These are phyloP conservation scores for Ranitomeya imitator DNA, from an alignment of 2,113 vertebrate species.

Conservation along the genomic window DNA sequence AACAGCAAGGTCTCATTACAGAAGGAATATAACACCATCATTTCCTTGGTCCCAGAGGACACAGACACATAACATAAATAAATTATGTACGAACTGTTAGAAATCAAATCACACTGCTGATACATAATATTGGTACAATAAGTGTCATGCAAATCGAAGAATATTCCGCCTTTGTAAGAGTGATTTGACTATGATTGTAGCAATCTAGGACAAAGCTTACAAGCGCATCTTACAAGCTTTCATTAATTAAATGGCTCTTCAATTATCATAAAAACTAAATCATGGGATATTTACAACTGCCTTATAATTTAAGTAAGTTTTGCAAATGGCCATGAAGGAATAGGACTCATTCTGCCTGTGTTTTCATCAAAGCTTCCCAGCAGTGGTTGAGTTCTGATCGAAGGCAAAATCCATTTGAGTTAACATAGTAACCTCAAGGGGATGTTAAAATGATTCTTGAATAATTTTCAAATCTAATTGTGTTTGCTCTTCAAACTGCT, in stretches of 20 bases:
- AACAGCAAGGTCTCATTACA: constrained; percentile 58
- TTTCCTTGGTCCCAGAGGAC: constrained; percentile 35
- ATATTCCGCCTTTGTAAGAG: constrained; percentile 29
- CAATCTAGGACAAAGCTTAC: constrained; percentile 55
- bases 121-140: constrained; percentile 55
- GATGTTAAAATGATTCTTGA: constrained; percentile 68
- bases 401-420: constrained; percentile 65
- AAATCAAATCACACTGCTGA: constrained; percentile 39
- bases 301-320: constrained; percentile 58
- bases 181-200: background rate
- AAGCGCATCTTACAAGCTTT: constrained; percentile 38
- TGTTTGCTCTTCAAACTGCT: constrained; percentile 67
- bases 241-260: constrained; percentile 57
- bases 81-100: constrained; percentile 54
- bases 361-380: constrained; percentile 62
- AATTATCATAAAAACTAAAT: constrained; percentile 61
- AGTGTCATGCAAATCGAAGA: constrained; percentile 35
- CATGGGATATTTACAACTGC: constrained; percentile 54
- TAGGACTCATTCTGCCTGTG: constrained; percentile 57
- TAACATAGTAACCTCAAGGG: constrained; percentile 62
- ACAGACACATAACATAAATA: constrained; percentile 53
- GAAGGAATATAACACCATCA: constrained; percentile 58
- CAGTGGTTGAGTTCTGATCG: constrained; percentile 63
- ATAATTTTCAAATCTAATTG: constrained; percentile 71
- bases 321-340: constrained; percentile 40